These are phyloP conservation scores for Xenus cinereus DNA, from an alignment of 2,113 vertebrate genomes.

Conservation along the genomic window DNA sequence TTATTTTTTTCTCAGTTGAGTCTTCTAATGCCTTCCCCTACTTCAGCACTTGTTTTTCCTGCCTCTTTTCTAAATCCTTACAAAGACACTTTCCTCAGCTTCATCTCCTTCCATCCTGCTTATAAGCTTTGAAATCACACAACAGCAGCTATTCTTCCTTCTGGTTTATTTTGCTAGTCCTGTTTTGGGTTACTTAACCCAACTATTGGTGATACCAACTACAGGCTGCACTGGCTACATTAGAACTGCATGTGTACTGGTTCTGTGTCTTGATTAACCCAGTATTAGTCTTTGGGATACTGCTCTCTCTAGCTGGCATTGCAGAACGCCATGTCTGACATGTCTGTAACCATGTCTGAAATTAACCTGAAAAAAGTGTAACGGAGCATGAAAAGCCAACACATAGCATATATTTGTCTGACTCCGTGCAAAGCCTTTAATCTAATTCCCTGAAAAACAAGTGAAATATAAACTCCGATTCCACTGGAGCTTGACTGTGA, in stretches of 20 bases:
- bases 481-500: background rate
- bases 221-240: background rate
- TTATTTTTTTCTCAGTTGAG: background rate
- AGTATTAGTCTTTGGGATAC: background rate
- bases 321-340: background rate
- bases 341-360: background rate
- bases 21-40: background rate
- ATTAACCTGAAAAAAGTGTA: background rate
- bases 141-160: background rate
- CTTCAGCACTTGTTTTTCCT: background rate
- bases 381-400: background rate
- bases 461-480: background rate
- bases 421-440: background rate
- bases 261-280: background rate
- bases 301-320: background rate
- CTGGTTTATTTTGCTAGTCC: background rate
- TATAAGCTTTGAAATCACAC: background rate
- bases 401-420: background rate
- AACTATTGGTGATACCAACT: background rate
- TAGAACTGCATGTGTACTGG: background rate
- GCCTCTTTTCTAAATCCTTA: background rate
- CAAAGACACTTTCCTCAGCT: background rate
- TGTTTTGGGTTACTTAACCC: background rate
- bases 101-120: background rate
- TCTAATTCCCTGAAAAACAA: background rate